These are phyloP conservation scores for Amblyraja radiata DNA, from an alignment of 2,797 vertebrate genomes.

Conservation along the genomic window DNA sequence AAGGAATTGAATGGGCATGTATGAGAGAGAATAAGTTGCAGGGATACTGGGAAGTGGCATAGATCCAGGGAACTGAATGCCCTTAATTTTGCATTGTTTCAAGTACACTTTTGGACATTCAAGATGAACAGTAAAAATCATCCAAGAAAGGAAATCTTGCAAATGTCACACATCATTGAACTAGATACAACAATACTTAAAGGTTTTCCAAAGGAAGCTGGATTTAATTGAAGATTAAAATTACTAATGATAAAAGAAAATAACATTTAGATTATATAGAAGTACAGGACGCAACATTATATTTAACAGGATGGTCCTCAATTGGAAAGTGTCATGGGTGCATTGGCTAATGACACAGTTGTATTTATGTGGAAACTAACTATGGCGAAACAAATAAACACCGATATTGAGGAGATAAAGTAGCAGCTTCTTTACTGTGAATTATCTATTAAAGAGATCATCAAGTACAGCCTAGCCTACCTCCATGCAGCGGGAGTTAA, in stretches of 20 bases:
- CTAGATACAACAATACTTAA: not conserved
- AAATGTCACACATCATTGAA: not conserved
- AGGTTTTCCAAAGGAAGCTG: not conserved
- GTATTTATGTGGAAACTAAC: not conserved
- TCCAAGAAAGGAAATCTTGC: not conserved
- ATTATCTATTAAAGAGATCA: not conserved
- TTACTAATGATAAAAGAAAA: not conserved
- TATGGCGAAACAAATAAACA: not conserved
- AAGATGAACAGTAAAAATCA: not conserved
- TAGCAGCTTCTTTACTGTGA: not conserved
- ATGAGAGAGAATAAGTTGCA: too few species aligned
- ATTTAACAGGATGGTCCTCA: not conserved
- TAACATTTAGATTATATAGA: not conserved
- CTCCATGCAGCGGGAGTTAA: conserved; percentile 92
- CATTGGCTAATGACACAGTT: not conserved
- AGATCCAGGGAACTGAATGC: too few species aligned
- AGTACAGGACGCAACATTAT: not conserved
- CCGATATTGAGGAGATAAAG: not conserved
- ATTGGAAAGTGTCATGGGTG: not conserved
- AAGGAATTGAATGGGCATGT: too few species aligned
- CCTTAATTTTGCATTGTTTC: too few species aligned
- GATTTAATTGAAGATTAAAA: not conserved
- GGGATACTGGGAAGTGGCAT: too few species aligned
- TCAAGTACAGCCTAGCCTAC: conserved; percentile 48
- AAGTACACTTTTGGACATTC: not conserved